A percentile compares a stretch with the other conserved stretches of the same genome.
These are phyloP conservation scores for Glossosoma conforme DNA, from an alignment of 1,140 invertebrate species.

Conservation along the genomic window DNA sequence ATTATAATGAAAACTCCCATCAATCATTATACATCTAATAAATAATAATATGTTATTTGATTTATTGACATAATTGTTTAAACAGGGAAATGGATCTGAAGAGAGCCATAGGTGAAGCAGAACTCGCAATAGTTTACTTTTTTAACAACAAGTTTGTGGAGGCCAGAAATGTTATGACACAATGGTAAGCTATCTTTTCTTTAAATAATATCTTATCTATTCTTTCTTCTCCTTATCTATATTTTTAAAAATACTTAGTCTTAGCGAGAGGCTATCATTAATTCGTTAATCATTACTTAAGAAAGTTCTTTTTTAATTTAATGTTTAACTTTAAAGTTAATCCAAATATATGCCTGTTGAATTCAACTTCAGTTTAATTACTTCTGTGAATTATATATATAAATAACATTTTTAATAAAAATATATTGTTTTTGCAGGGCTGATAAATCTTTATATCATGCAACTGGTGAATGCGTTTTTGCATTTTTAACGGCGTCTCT, in stretches of 20 bases:
- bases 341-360: too few relatives aligned
- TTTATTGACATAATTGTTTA: not conserved
- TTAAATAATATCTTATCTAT: slow-evolving; percentile 17
- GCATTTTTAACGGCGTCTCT: slow-evolving; percentile 88
- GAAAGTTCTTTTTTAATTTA: not conserved
- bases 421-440: slow-evolving; percentile 67
- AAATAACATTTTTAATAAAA: too few relatives aligned
- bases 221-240: slow-evolving; percentile 11
- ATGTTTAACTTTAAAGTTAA: too few relatives aligned
- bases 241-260: slow-evolving; percentile 6
- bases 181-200: slow-evolving; percentile 62
- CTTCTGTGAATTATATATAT: too few relatives aligned
- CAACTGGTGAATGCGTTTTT: slow-evolving; percentile 84
- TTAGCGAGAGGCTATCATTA: not conserved
- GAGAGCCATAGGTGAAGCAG: slow-evolving; percentile 62
- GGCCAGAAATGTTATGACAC: slow-evolving; percentile 68
- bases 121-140: slow-evolving; percentile 71
- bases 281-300: not conserved
- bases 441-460: slow-evolving; percentile 84
- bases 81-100: slow-evolving; percentile 52
- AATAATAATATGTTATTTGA: slow-evolving; percentile 8
- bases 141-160: slow-evolving; percentile 86
- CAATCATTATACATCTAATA: not conserved
- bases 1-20: not conserved
- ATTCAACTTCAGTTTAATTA: too few relatives aligned